Percentiles rank a stretch among this genome's conserved stretches.
phyloP scores from a whole-genome alignment of 2,113 vertebrate species.

The Grammomys surdaster region DNA sequence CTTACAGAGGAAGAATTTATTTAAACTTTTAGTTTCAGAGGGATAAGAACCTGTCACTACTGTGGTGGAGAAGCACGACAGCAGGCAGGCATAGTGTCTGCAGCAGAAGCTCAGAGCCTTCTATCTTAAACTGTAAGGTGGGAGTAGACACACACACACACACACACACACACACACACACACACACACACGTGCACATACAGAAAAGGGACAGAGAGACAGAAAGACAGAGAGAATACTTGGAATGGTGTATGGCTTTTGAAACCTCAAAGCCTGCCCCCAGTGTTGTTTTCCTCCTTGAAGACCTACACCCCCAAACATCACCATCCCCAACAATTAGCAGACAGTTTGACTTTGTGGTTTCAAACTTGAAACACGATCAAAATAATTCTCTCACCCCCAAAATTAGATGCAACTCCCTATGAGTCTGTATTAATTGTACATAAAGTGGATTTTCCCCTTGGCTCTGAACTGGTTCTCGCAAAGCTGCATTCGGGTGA shows the following conservation, averaged over 20 bases:
- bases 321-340: background rate
- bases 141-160: background rate
- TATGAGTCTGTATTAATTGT: conserved; percentile 41
- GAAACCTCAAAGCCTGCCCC: background rate
- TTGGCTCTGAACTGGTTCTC: conserved; percentile 44
- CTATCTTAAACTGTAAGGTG: background rate
- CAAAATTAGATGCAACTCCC: background rate
- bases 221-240: background rate
- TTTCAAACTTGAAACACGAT: conserved; percentile 47
- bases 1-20: background rate
- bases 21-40: background rate
- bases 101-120: background rate
- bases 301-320: background rate
- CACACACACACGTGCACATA: too few relatives aligned
- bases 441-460: conserved; percentile 44
- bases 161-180: too few relatives aligned
- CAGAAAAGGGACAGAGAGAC: background rate
- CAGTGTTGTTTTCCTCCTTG: background rate
- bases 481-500: conserved; percentile 33
- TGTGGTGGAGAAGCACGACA: background rate
- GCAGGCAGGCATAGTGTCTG: background rate
- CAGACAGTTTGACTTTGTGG: conserved; percentile 32
- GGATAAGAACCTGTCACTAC: background rate
- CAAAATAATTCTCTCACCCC: conserved; percentile 24
- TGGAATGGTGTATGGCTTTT: background rate